These are phyloP conservation scores for Caenorhabditis drosophilae DNA, from an alignment of 2,888 invertebrate genomes.

Conservation along the genomic window DNA sequence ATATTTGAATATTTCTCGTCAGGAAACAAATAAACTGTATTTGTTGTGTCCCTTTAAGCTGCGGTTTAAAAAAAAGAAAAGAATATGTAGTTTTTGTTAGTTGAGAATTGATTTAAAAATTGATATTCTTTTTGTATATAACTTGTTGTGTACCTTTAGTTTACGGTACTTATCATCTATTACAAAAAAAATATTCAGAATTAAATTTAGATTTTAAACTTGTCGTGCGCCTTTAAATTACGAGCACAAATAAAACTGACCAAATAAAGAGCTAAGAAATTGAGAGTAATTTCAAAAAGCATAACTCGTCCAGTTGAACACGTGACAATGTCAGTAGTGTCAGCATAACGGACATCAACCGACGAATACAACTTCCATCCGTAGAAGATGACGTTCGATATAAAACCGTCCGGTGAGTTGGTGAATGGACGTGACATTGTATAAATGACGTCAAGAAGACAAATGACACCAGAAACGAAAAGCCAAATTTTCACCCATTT, in stretches of 20 bases:
- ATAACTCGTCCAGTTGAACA: slow-evolving; percentile 64
- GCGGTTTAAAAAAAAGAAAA: not conserved
- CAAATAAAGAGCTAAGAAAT: slow-evolving; percentile 56
- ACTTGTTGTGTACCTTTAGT: not conserved
- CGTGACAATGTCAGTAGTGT: slow-evolving; percentile 58
- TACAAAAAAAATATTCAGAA: not conserved
- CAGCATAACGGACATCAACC: slow-evolving; percentile 62
- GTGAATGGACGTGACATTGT: slow-evolving; percentile 49
- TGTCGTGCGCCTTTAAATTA: not conserved
- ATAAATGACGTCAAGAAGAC: slow-evolving; percentile 45
- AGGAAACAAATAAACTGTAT: no score
- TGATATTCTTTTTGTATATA: no score
- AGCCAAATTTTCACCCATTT: slow-evolving; percentile 59
- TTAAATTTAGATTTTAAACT: not conserved
- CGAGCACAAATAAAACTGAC: slow-evolving; percentile 13
- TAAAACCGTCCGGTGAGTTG: slow-evolving; percentile 24
- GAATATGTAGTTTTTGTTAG: not conserved
- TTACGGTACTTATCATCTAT: not conserved
- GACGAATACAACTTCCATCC: slow-evolving; percentile 63
- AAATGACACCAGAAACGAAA: slow-evolving; percentile 48
- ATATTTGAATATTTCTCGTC: no score
- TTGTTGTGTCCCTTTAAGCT: not conserved
- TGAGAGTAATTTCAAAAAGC: slow-evolving; percentile 60
- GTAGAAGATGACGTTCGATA: slow-evolving; percentile 36
- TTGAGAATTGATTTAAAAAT: no score